These are phyloP conservation scores for Hyppa rectilinea DNA, from an alignment of 2,888 invertebrate species.

Conservation along the genomic window DNA sequence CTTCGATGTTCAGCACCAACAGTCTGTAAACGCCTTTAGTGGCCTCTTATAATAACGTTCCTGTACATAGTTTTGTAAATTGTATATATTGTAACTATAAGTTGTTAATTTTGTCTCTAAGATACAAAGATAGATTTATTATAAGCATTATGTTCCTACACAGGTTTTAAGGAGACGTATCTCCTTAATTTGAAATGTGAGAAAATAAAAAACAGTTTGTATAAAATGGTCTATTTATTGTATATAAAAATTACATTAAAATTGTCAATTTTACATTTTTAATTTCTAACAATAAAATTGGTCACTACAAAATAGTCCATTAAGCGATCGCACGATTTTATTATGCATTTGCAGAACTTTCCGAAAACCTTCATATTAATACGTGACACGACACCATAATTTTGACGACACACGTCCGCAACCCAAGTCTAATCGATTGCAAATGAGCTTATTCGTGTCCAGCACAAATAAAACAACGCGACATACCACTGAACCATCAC, in stretches of 20 bases:
- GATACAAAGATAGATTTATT: slow-evolving; percentile 59
- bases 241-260: slow-evolving; percentile 91
- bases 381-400: slow-evolving; percentile 69
- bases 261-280: slow-evolving; percentile 89
- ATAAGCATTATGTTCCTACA: slow-evolving; percentile 76
- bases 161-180: slow-evolving; percentile 67
- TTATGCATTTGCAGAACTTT: slow-evolving; percentile 85
- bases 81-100: slow-evolving; percentile 71
- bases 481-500: slow-evolving; percentile 31
- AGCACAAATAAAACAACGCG: slow-evolving; percentile 62
- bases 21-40: slow-evolving; percentile 81
- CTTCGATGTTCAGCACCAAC: slow-evolving; percentile 80
- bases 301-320: slow-evolving; percentile 90
- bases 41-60: slow-evolving; percentile 80
- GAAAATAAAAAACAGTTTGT: slow-evolving; percentile 83
- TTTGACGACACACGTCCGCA: slow-evolving; percentile 65
- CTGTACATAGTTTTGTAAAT: slow-evolving; percentile 77
- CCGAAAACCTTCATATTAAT: slow-evolving; percentile 74
- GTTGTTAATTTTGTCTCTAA: slow-evolving; percentile 66
- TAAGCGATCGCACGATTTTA: slow-evolving; percentile 88
- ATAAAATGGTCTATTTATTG: slow-evolving; percentile 91
- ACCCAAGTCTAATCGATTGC: slow-evolving; percentile 65
- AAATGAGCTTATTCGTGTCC: slow-evolving; percentile 63
- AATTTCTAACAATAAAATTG: slow-evolving; percentile 89
- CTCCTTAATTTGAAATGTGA: slow-evolving; percentile 71